Conservation (phyloP, 2,797 vertebrate genomes). For the Pseudochirops corinnae region DNA sequence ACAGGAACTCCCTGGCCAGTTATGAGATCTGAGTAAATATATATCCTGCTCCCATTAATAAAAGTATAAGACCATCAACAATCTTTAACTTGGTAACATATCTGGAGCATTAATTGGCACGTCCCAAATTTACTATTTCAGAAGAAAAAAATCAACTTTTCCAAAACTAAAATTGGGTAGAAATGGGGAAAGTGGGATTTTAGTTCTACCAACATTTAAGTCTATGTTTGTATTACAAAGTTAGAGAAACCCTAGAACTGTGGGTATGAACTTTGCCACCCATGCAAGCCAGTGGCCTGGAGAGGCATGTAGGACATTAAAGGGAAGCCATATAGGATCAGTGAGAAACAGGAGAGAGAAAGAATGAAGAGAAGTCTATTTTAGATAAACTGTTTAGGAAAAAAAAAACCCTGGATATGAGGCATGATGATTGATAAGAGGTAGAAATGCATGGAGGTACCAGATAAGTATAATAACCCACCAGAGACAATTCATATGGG, state of each 20-base stretch:
- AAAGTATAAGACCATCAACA: slow-evolving; percentile 3
- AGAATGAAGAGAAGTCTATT: not conserved
- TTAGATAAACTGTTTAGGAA: not conserved
- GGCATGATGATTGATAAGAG: not conserved
- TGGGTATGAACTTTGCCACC: not conserved
- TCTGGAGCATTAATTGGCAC: not conserved
- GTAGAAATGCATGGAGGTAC: not conserved
- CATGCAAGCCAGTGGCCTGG: slow-evolving; percentile 21
- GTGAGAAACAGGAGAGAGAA: not conserved
- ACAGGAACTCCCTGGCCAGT: not conserved
- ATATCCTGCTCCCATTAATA: not conserved
- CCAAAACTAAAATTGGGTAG: slow-evolving; percentile 63
- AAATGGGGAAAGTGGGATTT: slow-evolving; percentile 75
- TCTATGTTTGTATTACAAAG: slow-evolving; percentile 66
- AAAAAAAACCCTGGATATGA: not conserved
- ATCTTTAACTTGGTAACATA: not conserved
- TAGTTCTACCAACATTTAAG: slow-evolving; percentile 68
- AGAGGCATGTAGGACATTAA: not conserved
- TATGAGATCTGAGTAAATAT: not conserved
- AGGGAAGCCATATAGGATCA: not conserved
- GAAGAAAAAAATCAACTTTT: slow-evolving; percentile 63
- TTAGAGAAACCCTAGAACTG: slow-evolving; percentile 51
- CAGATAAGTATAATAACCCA: not conserved
- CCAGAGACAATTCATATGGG: not conserved
- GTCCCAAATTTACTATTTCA: slow-evolving; percentile 44